A percentile compares a stretch with the other conserved stretches of the same genome.
These are phyloP conservation scores for Whitmania pigra DNA, from an alignment of 1,140 invertebrate genomes.

Conservation along the genomic window DNA sequence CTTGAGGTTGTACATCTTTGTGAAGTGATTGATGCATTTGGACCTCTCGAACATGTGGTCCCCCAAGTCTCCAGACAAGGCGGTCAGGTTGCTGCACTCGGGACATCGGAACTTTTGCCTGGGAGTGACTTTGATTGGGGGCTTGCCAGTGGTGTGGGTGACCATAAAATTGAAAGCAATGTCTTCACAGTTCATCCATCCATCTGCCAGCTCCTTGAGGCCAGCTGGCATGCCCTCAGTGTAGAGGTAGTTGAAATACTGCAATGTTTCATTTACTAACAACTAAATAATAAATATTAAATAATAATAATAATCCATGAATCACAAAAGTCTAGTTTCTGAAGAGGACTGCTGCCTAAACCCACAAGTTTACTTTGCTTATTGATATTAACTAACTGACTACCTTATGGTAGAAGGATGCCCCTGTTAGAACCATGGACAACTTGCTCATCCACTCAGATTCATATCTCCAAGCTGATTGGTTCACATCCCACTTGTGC, in stretches of 20 bases:
- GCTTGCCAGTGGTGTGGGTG: conserved; percentile 85
- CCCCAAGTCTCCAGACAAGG: conserved; percentile 76
- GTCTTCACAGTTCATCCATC: conserved; percentile 99
- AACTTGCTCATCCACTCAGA: conserved; percentile 49
- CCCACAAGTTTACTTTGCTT: too few species aligned
- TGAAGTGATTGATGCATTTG: conserved; percentile 77
- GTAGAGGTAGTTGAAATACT: conserved; percentile 87
- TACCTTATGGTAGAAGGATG: conserved; percentile 86
- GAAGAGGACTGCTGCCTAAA: too few species aligned
- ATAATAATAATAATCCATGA: too few species aligned
- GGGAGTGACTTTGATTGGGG: conserved; percentile 95
- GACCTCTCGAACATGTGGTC: conserved; percentile 81
- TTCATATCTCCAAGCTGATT: conserved; percentile 74
- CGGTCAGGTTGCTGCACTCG: conserved; percentile 81
- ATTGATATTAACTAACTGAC: neutral
- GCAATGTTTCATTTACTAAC: conserved; percentile 38
- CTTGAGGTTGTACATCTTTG: conserved; percentile 69
- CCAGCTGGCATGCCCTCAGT: conserved; percentile 78
- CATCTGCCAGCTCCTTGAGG: conserved; percentile 89
- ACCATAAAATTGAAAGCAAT: conserved; percentile 99
- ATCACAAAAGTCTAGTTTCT: too few species aligned
- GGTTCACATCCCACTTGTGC: conserved; percentile 78
- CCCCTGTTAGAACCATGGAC: conserved; percentile 87
- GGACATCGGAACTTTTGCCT: conserved; percentile 97
- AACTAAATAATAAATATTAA: too few species aligned